Base-by-base conservation (phyloP, 1,140 invertebrate species). In the Chrysomallon squamiferum region DNA sequence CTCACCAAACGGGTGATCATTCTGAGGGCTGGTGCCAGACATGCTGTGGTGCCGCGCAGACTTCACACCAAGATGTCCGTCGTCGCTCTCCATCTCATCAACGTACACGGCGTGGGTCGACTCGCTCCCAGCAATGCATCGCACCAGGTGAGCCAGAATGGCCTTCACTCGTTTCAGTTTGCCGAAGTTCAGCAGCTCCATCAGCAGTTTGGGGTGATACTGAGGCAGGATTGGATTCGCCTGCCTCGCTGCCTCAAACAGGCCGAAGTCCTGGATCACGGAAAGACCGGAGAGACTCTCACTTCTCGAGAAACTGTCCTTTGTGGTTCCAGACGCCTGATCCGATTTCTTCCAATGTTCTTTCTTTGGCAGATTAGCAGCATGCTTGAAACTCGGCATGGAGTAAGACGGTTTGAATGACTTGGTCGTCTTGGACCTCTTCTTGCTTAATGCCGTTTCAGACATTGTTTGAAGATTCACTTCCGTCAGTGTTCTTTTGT, bases 141-240 rank as follows among this genome's bases (percentile, higher is more conserved):
- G 90, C 15, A 99, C 95, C 43, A 99, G 88, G 89, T 99, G 97
- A 2, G 95, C 92, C 41, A 99, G 87, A 66, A 99, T 99, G 0
- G 97, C 96, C 85, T 98, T 98, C 0, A 99, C 97, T 90, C 82
- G 49, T 33, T 73, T 59, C 15, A 80, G 97, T 87, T 98, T 98
- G 0, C 98, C 98, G 63, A 96, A 98, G 86, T 98, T 98, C 0
- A 99, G 87, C n/a, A 99, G 86, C 83, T 99, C 97, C 92, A 98
- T 98, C 3, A 99, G 86, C 79, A 98, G 96, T 81, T 98, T 97
- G 0, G 97, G 97, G 88, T 99, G 98, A 86, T 99, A 99, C 78
- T 99, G 98, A 0, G 98, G 97, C 66, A 99, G 85, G n/a, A 99
- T 95, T 0, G 97, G 97, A 80, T 94, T 87, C 7, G 95, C 95